phyloP scores from a whole-genome alignment of 2,888 invertebrate genomes.

The Pterostichus madidus region DNA sequence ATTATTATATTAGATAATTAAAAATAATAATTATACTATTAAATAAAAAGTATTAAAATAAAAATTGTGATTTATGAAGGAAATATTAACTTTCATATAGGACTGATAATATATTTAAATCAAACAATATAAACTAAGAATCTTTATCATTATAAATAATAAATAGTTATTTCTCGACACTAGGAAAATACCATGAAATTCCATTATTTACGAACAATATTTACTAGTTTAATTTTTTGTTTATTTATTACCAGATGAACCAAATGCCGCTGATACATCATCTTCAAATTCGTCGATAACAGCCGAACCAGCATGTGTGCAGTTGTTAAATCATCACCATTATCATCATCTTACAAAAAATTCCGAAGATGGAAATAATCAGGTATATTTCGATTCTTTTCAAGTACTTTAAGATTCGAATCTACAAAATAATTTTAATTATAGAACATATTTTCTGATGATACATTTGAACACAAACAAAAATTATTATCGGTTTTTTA shows the following conservation, averaged over 20 bases:
- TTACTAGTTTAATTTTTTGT: background rate
- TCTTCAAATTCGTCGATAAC: conserved; percentile 84
- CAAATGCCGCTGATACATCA: conserved; percentile 78
- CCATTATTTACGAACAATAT: background rate
- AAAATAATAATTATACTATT: no score
- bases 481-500: no score
- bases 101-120: no score
- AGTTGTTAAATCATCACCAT: conserved; percentile 74
- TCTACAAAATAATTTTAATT: no score
- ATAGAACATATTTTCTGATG: no score
- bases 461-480: no score
- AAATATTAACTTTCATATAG: no score
- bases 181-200: background rate
- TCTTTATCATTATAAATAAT: no score
- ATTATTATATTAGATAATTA: no score
- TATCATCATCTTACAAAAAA: conserved; percentile 74
- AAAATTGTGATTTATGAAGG: no score
- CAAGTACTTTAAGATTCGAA: no score
- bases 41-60: no score
- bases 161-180: background rate
- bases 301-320: conserved; percentile 75
- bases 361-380: conserved; percentile 61
- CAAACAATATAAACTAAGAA: conserved; percentile 1
- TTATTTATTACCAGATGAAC: conserved; percentile 44
- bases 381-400: conserved; percentile 14